phyloP scores from a whole-genome alignment of 2,797 vertebrate genomes.

The Coracias cyanogaster region DNA sequence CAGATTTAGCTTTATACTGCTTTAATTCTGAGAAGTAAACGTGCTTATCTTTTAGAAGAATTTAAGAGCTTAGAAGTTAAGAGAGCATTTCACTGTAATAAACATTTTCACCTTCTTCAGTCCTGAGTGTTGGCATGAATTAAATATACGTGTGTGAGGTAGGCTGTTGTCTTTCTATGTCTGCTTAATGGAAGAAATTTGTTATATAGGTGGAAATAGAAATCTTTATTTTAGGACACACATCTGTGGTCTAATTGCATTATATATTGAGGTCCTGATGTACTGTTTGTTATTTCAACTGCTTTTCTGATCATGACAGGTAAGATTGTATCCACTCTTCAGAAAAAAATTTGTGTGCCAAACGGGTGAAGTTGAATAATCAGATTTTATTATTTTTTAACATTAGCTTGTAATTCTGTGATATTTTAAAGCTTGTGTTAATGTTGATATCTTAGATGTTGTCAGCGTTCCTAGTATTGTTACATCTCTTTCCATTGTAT shows the following conservation, averaged over 20 bases:
- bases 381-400: fast-evolving
- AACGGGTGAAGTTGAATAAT: not conserved
- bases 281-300: not conserved
- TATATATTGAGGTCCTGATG: not conserved
- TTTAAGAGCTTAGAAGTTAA: too few relatives aligned
- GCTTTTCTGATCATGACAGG: not conserved
- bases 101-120: fast-evolving
- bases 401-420: not conserved
- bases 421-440: not conserved
- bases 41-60: not conserved
- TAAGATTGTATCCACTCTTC: not conserved
- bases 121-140: not conserved
- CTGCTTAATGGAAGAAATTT: not conserved
- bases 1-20: not conserved
- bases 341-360: not conserved
- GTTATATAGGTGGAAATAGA: not conserved
- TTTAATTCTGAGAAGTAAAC: not conserved
- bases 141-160: fast-evolving
- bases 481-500: fast-evolving
- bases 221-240: fast-evolving
- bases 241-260: not conserved
- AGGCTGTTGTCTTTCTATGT: not conserved
- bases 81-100: fast-evolving
- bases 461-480: not conserved
- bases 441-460: not conserved